Conservation (phyloP, 2,797 vertebrate genomes). For the Acipenser transmontanus region DNA sequence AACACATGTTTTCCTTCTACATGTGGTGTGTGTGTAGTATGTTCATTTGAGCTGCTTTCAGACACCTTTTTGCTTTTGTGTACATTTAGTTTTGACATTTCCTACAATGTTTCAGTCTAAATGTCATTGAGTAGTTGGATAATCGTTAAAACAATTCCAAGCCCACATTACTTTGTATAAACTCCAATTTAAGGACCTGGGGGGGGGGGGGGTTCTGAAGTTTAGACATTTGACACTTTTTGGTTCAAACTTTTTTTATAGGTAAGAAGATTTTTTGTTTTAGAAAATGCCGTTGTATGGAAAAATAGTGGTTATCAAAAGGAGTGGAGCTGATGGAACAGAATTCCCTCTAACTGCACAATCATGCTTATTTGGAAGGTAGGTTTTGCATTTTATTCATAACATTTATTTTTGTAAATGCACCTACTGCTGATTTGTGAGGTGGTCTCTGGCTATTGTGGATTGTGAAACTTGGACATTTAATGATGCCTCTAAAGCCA, state of each 20-base stretch:
- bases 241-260: constrained; percentile 22
- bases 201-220: neutral
- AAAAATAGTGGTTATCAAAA: constrained; percentile 78
- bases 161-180: too few relatives aligned
- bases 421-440: neutral
- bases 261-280: constrained; percentile 22
- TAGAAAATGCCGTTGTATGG: constrained; percentile 73
- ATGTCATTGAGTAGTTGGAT: too few relatives aligned
- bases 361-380: constrained; percentile 89
- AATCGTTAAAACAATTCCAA: too few relatives aligned
- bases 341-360: constrained; percentile 75
- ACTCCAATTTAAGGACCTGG: too few relatives aligned
- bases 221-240: neutral
- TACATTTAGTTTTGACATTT: too few relatives aligned
- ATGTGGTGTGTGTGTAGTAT: too few relatives aligned
- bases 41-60: too few relatives aligned
- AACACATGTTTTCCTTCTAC: too few relatives aligned
- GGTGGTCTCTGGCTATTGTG: neutral
- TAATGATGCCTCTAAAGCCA: neutral
- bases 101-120: too few relatives aligned
- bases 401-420: neutral
- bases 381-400: constrained; percentile 29
- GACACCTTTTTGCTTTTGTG: too few relatives aligned
- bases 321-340: constrained; percentile 79
- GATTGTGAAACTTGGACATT: neutral